Evolutionary conservation across 2,113 vertebrate species (phyloP).

Genomic region (Malurus alboscapulatus): DNA sequence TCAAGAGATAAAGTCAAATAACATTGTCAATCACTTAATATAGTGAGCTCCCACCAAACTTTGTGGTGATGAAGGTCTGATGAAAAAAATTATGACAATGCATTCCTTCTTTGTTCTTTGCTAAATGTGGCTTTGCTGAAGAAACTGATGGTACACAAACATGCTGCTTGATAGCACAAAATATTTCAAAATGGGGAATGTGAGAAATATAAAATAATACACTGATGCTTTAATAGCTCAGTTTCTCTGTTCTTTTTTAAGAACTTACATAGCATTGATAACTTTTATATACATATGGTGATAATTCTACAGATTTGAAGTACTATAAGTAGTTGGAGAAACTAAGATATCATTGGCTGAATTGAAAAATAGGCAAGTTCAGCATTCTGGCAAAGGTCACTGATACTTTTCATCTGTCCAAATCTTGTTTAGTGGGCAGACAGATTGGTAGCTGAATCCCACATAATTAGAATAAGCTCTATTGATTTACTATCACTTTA

Average conservation of each 20-base stretch:
- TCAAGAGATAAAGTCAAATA: constrained; percentile 47
- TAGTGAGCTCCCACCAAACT: constrained; percentile 15
- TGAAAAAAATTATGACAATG: background rate
- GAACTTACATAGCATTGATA: background rate
- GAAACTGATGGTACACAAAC: background rate
- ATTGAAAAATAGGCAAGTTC: background rate
- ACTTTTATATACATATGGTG: background rate
- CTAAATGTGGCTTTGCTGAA: background rate
- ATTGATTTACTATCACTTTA: background rate
- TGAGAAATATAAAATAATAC: background rate
- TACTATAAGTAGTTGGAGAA: background rate
- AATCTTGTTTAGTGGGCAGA: background rate
- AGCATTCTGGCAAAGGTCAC: background rate
- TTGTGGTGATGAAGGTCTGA: constrained; percentile 9
- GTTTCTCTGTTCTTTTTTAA: background rate
- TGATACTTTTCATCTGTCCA: background rate
- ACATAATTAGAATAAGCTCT: background rate
- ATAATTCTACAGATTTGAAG: background rate
- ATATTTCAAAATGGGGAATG: background rate
- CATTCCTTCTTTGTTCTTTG: constrained; percentile 3
- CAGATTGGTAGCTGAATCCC: background rate
- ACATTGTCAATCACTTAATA: background rate
- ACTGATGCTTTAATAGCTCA: background rate
- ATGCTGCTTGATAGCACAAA: background rate
- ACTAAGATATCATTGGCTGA: background rate